A percentile compares a stretch with the other conserved stretches of the same genome.
Evolutionary conservation across 2,797 vertebrate genomes (phyloP).

Genomic region (Syncerus caffer): DNA sequence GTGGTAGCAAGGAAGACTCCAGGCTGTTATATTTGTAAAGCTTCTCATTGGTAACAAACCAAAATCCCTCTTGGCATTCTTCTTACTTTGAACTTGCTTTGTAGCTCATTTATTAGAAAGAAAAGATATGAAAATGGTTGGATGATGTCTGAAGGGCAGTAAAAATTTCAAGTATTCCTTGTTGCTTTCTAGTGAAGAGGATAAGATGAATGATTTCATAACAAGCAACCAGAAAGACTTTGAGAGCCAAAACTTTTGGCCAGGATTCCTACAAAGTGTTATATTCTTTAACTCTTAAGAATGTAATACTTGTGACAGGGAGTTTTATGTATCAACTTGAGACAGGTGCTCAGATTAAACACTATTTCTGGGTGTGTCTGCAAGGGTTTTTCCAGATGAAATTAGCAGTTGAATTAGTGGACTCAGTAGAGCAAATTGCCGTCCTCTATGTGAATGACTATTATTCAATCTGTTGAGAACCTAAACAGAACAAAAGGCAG

Average conservation of each 20-base stretch:
- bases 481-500: not conserved
- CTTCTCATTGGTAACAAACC: not conserved
- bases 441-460: not conserved
- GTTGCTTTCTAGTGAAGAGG: not conserved
- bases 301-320: not conserved
- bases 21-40: constrained; percentile 36
- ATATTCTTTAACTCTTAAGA: not conserved
- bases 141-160: not conserved
- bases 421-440: not conserved
- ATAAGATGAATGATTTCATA: not conserved
- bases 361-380: not conserved
- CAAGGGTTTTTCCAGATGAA: not conserved
- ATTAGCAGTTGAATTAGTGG: not conserved
- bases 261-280: not conserved
- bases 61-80: constrained; percentile 30
- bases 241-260: not conserved
- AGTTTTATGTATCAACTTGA: not conserved
- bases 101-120: constrained; percentile 37
- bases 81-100: constrained; percentile 34
- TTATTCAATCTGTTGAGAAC: not conserved
- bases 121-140: constrained; percentile 35
- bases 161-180: not conserved
- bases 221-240: not conserved
- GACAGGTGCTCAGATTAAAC: not conserved
- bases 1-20: constrained; percentile 6